Conservation (phyloP, 2,888 invertebrate species). For the Amphimallon solstitiale region DNA sequence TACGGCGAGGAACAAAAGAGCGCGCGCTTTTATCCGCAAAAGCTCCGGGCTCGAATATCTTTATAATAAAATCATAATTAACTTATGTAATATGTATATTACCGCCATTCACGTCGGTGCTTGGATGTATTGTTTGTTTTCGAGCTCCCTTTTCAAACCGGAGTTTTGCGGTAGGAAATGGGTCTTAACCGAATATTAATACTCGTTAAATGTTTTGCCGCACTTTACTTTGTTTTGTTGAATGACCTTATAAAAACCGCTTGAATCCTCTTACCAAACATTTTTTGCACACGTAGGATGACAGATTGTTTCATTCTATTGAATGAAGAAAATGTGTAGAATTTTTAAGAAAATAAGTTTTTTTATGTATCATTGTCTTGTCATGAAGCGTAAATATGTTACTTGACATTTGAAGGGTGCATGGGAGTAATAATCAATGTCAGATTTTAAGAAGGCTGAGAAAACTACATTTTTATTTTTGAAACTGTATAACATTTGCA, state of each 20-base stretch:
- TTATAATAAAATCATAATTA: conserved; percentile 59
- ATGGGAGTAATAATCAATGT: too few species aligned
- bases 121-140: conserved; percentile 38
- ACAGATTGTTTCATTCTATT: too few species aligned
- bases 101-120: conserved; percentile 13
- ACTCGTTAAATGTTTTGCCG: conserved; percentile 1
- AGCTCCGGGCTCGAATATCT: conserved; percentile 36
- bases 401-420: too few species aligned
- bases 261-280: background rate
- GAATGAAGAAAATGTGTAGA: too few species aligned
- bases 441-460: too few species aligned
- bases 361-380: too few species aligned
- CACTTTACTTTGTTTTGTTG: background rate
- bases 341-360: too few species aligned
- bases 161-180: conserved; percentile 29
- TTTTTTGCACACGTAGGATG: too few species aligned
- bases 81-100: conserved; percentile 54
- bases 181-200: conserved; percentile 10
- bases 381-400: too few species aligned
- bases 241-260: background rate
- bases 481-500: too few species aligned
- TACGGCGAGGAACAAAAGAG: background rate
- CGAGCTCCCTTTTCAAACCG: conserved; percentile 27
- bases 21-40: conserved; percentile 35
- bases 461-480: too few species aligned